phyloP scores from a whole-genome alignment of 1,140 invertebrate species.

The Heliconius eleuchia region DNA sequence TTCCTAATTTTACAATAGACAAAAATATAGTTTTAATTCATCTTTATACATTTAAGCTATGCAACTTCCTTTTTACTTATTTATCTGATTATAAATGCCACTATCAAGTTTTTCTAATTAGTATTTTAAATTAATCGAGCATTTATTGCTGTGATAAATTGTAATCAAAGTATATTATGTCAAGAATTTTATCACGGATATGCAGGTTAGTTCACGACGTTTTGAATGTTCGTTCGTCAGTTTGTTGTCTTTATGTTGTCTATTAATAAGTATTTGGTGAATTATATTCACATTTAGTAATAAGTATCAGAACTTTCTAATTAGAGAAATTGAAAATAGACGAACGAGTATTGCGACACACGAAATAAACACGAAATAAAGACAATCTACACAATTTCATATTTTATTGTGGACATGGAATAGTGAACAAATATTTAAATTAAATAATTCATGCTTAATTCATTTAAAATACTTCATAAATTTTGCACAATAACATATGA shows the following conservation, averaged over 20 bases:
- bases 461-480: too few relatives aligned
- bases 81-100: neutral
- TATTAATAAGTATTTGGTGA: neutral
- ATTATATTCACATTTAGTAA: neutral
- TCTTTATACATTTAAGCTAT: too few relatives aligned
- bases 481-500: too few relatives aligned
- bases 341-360: neutral
- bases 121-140: constrained; percentile 16
- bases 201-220: constrained; percentile 17
- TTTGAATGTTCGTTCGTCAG: constrained; percentile 11
- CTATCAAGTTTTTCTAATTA: neutral
- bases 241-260: neutral
- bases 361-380: neutral
- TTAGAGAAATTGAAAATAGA: neutral
- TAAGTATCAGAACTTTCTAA: neutral
- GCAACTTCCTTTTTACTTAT: neutral
- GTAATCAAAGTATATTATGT: constrained; percentile 27
- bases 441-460: too few relatives aligned
- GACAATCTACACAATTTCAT: too few relatives aligned
- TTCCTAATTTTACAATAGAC: too few relatives aligned
- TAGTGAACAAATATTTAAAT: too few relatives aligned
- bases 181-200: constrained; percentile 20
- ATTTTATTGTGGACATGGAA: too few relatives aligned
- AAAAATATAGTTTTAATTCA: too few relatives aligned
- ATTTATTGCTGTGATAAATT: constrained; percentile 27